These are phyloP conservation scores for Tetramorium bicarinatum DNA, from an alignment of 2,888 invertebrate genomes.

Conservation along the genomic window DNA sequence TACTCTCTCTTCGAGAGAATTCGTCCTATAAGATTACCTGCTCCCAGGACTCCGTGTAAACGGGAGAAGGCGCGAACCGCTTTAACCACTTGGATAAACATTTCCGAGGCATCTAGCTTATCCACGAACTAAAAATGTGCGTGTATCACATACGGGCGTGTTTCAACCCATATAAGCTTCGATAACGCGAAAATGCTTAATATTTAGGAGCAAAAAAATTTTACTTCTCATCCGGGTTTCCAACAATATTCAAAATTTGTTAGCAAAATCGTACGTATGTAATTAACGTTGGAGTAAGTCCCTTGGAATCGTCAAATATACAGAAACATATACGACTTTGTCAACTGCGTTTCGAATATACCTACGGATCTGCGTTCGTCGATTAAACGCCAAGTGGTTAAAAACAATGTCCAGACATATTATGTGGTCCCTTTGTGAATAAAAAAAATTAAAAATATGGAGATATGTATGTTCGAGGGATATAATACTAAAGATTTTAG, in stretches of 20 bases:
- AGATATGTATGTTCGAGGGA: neutral
- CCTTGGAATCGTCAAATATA: neutral
- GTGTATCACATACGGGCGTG: constrained; percentile 12
- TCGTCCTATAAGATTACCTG: neutral
- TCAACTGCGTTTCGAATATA: neutral
- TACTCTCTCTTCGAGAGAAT: neutral
- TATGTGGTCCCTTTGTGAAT: neutral
- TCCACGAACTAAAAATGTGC: constrained; percentile 10
- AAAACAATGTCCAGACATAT: neutral
- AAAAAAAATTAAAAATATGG: constrained; percentile 3
- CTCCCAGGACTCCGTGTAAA: neutral
- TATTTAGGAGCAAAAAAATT: neutral
- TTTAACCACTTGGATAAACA: neutral
- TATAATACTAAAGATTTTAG: neutral
- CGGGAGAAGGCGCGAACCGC: neutral
- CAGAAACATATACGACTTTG: neutral
- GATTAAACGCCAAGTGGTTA: neutral
- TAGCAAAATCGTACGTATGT: neutral
- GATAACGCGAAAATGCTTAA: neutral
- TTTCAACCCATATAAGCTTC: constrained; percentile 3
- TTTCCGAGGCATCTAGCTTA: neutral
- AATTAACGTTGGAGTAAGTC: neutral
- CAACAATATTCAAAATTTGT: neutral
- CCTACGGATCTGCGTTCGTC: neutral
- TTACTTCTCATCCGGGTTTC: neutral